Evolutionary conservation across 1,140 invertebrate species (phyloP).

Genomic region (Rhopalosiphum maidis): DNA sequence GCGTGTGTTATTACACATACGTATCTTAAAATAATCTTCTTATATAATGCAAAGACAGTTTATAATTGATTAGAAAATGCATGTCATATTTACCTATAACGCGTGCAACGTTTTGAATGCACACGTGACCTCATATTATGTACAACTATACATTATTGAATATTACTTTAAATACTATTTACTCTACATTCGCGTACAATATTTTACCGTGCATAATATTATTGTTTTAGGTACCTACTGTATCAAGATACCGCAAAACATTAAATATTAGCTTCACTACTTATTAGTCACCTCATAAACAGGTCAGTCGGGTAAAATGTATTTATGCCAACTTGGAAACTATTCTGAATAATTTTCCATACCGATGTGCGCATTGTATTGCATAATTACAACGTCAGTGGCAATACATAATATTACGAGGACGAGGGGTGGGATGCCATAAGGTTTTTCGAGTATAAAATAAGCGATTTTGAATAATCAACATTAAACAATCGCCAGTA

Average conservation of each 20-base stretch:
- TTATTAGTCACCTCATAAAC: conserved; percentile 21
- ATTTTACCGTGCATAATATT: not conserved
- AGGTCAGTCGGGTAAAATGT: not conserved
- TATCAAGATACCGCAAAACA: not conserved
- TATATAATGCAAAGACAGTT: not conserved
- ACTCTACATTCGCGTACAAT: not conserved
- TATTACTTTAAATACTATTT: not conserved
- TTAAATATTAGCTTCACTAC: not conserved
- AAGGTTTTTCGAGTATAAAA: not conserved
- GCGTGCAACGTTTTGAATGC: not conserved
- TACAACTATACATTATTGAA: not conserved
- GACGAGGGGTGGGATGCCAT: not conserved
- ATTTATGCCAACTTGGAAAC: not conserved
- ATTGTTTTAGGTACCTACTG: not conserved
- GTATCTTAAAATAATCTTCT: not conserved
- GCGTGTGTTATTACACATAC: not conserved
- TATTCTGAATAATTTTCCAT: not conserved
- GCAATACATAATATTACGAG: not conserved
- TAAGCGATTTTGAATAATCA: not conserved
- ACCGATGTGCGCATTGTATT: not conserved
- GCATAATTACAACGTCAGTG: not conserved
- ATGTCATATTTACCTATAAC: not conserved
- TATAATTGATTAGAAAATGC: not conserved
- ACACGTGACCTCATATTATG: not conserved
- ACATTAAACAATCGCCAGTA: not conserved